These are phyloP conservation scores for Mohoua ochrocephala DNA, from an alignment of 2,113 vertebrate species.

Conservation along the genomic window DNA sequence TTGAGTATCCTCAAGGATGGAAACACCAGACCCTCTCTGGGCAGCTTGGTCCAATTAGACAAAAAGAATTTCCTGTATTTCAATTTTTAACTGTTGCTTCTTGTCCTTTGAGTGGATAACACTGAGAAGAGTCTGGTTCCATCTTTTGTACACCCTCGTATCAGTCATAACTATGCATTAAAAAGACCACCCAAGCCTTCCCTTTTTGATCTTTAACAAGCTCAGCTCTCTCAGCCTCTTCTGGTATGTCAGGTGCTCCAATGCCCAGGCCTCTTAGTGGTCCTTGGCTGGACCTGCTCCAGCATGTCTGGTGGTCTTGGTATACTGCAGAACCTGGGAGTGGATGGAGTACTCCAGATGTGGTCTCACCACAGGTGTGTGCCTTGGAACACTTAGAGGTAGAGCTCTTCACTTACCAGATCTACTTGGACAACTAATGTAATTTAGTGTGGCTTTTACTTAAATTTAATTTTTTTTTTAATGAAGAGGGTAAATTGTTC, in stretches of 20 bases:
- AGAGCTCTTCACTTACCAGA: not conserved
- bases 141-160: not conserved
- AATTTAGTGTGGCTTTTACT: not conserved
- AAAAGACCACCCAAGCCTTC: not conserved
- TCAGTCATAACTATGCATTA: not conserved
- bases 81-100: not conserved
- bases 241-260: not conserved
- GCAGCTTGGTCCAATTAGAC: not conserved
- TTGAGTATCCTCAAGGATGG: not conserved
- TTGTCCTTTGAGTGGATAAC: not conserved
- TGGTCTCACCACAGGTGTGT: not conserved
- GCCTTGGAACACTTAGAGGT: not conserved
- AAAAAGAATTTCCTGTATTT: not conserved
- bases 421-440: not conserved
- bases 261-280: not conserved
- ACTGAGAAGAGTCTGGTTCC: not conserved
- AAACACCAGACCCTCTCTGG: not conserved
- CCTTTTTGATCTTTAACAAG: not conserved
- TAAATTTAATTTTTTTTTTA: not conserved
- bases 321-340: not conserved
- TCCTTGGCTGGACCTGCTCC: not conserved
- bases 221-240: not conserved
- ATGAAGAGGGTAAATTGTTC: not conserved
- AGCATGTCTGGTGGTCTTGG: not conserved
- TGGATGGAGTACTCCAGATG: not conserved